phyloP scores from a whole-genome alignment of 1,140 invertebrate species.

The fruit fly (Drosophila melanogaster) region Release_6_plus_ISO1_MT NT_033777.3:4639501-4640000 shows the following conservation, averaged over 20 bases:
- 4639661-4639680: constrained; percentile 73
- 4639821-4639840: constrained; percentile 49
- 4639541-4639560: constrained; percentile 80
- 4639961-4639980: constrained; percentile 30
- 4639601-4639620: constrained; percentile 37
- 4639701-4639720: constrained; percentile 54
- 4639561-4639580: constrained; percentile 67
- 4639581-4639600: constrained; percentile 57
- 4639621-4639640: constrained; percentile 83
- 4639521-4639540: constrained; percentile 40
- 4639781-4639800: constrained; percentile 56
- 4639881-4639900: constrained; percentile 22
- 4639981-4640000: constrained; percentile 35
- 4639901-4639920: constrained; percentile 24
- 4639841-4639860: constrained; percentile 46
- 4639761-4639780: constrained; percentile 79
- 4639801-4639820: constrained; percentile 41
- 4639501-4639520: constrained; percentile 48
- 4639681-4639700: constrained; percentile 72
- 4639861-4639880: constrained; percentile 45
- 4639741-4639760: constrained; percentile 84
- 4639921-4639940: constrained; percentile 30
- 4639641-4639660: constrained; percentile 70
- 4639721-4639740: constrained; percentile 43
- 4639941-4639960: constrained; percentile 10